Evolutionary conservation across 2,888 invertebrate species (phyloP), one percentile per base, ranked within the genome.

Genomic region (Oligia fasciuncula): DNA sequence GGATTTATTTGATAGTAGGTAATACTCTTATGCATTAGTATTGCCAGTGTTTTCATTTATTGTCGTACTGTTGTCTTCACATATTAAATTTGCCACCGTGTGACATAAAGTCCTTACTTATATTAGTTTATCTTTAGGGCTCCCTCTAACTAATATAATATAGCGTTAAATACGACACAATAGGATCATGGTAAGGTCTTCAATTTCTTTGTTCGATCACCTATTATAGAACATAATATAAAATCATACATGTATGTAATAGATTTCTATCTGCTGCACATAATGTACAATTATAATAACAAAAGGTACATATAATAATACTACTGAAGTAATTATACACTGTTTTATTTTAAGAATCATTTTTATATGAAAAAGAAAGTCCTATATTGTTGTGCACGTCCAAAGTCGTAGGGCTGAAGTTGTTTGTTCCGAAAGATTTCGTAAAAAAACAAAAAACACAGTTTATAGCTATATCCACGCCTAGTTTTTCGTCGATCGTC

Each of bases 231-330:
- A n/a, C 4, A 14, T 46, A 35, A 35, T 75, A 35, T 60, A 72
- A 35, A 76, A 73, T 51, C 63, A 51, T 73, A 51, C 19, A 76
- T 17, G 19, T 54, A 70, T 23, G 4, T 19, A 63, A 11, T 40
- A n/a, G 14, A 23, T 23, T 76, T 63, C 14, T 63, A 29, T 43
- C 23, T 35, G 46, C 17, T 23, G 57, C 43, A 17, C 13, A 57
- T 5, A 57, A 35, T 35, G 23, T 54, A 14, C 13, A 51, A 69
- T n/a, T n/a, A 0, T 69, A 46, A 43, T 60, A 71, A 43, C 6
- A 57, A 54, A 57, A 57, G 23, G 23, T 46, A 75, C 57, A 29
- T 4, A 35, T 51, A 11, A 40, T 23, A 69, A 29, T 23, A 46
- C 35, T 13, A 29, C 11, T 11, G 9, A 72, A 1, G 9, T 29